phyloP scores from a whole-genome alignment of 92 coral and sea anemone genomes.

The Porites divaricata region DNA sequence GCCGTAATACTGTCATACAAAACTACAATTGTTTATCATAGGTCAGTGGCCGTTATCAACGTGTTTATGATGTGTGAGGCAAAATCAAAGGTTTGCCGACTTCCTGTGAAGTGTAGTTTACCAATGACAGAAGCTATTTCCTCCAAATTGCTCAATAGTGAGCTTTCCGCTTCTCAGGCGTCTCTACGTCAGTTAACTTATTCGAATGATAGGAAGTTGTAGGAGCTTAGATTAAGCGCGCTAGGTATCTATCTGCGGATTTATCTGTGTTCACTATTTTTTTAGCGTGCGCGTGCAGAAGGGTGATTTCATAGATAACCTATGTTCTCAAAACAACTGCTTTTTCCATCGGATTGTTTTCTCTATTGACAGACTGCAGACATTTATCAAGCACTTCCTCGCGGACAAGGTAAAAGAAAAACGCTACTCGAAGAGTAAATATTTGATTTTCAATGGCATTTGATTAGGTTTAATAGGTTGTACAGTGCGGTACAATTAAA shows the following conservation, averaged over 20 bases:
- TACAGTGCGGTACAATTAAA: not conserved
- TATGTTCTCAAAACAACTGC: slow-evolving; percentile 10
- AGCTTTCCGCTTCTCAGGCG: slow-evolving; percentile 30
- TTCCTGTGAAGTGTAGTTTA: slow-evolving; percentile 61
- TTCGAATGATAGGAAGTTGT: slow-evolving; percentile 14
- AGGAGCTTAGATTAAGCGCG: not conserved
- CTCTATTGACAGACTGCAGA: slow-evolving; percentile 33
- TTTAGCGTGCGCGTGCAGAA: slow-evolving; percentile 17
- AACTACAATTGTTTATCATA: slow-evolving; percentile 19
- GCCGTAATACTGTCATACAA: not conserved
- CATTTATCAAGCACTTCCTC: slow-evolving; percentile 20
- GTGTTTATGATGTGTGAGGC: slow-evolving; percentile 7
- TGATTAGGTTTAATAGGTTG: not conserved
- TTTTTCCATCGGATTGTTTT: slow-evolving; percentile 29
- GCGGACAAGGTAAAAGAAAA: not conserved
- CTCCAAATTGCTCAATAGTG: slow-evolving; percentile 38
- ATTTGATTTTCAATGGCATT: not conserved
- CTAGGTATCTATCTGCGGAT: not conserved
- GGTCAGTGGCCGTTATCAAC: slow-evolving; percentile 26
- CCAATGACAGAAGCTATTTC: slow-evolving; percentile 52
- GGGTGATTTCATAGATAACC: slow-evolving; percentile 26
- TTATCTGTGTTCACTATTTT: not conserved
- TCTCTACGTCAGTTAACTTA: slow-evolving; percentile 6
- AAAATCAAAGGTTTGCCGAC: slow-evolving; percentile 41
- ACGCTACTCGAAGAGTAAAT: not conserved